Conservation (phyloP, 1,140 invertebrate species). For the Acromyrmex heyeri region DNA sequence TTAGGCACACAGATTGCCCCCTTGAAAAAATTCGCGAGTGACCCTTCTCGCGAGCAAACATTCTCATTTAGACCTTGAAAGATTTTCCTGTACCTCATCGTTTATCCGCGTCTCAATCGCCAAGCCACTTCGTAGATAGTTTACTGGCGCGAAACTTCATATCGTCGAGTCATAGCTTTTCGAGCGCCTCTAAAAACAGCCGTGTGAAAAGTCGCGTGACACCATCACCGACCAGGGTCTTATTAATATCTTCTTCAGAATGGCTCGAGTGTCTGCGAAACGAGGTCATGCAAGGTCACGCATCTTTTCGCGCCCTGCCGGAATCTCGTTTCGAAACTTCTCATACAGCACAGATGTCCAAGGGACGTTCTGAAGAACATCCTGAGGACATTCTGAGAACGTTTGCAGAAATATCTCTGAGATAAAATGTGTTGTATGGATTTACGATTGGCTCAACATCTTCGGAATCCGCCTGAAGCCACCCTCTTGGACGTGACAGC, state of each 20-base stretch:
- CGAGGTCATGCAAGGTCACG: conserved; percentile 4
- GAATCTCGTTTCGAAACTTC: background rate
- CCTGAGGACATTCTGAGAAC: too few species aligned
- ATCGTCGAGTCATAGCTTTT: background rate
- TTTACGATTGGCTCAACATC: background rate
- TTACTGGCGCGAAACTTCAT: background rate
- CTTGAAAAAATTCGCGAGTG: background rate
- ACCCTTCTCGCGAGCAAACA: background rate
- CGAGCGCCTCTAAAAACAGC: background rate
- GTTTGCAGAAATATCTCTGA: too few species aligned
- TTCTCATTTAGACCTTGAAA: conserved; percentile 4
- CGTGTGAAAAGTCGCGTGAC: background rate
- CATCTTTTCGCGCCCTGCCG: background rate
- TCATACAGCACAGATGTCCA: too few species aligned
- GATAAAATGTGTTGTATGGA: too few species aligned
- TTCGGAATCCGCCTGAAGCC: background rate
- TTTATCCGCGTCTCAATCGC: background rate
- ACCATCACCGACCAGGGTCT: background rate
- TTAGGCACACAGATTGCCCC: conserved; percentile 30
- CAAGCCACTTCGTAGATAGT: background rate
- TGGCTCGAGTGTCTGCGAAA: conserved; percentile 18
- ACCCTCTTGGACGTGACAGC: background rate
- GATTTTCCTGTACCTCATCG: background rate
- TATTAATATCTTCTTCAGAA: conserved; percentile 7
- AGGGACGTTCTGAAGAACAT: too few species aligned